A percentile compares a stretch with the other conserved stretches of the same genome.
Conservation (phyloP, 2,113 vertebrate species). For the Channa maculata region DNA sequence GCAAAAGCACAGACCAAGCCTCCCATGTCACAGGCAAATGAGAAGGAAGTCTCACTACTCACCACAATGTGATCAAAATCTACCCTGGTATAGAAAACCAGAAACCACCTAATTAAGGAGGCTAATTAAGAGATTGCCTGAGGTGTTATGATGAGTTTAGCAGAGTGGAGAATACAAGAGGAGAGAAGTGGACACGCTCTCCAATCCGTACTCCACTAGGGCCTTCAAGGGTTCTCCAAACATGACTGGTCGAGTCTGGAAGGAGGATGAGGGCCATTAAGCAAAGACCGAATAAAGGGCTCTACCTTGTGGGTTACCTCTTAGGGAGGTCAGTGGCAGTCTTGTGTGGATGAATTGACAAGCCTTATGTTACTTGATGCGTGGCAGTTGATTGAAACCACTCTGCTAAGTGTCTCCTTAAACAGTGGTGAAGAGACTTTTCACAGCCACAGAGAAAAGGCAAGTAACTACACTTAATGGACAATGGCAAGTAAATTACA, state of each 20-base stretch:
- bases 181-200: slow-evolving; percentile 53
- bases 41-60: slow-evolving; percentile 20
- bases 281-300: slow-evolving; percentile 49
- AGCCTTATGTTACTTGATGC: slow-evolving; percentile 50
- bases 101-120: slow-evolving; percentile 71
- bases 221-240: slow-evolving; percentile 75
- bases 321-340: slow-evolving; percentile 46
- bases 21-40: slow-evolving; percentile 29
- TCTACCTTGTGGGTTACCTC: slow-evolving; percentile 56
- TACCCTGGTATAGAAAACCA: slow-evolving; percentile 49
- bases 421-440: slow-evolving; percentile 39
- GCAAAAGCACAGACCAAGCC: not conserved
- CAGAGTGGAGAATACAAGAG: slow-evolving; percentile 57
- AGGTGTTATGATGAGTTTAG: slow-evolving; percentile 52
- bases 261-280: slow-evolving; percentile 66
- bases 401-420: slow-evolving; percentile 61
- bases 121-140: slow-evolving; percentile 74
- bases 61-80: slow-evolving; percentile 67
- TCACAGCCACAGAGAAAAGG: slow-evolving; percentile 29
- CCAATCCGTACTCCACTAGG: slow-evolving; percentile 35
- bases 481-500: slow-evolving; percentile 52
- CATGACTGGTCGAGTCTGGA: slow-evolving; percentile 33
- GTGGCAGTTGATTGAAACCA: slow-evolving; percentile 56
- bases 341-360: slow-evolving; percentile 54
- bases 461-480: slow-evolving; percentile 36